Evolutionary conservation across 2,113 vertebrate genomes (phyloP), one percentile per base, ranked within the genome.

Genomic region (Phylloscopus whistleri): DNA sequence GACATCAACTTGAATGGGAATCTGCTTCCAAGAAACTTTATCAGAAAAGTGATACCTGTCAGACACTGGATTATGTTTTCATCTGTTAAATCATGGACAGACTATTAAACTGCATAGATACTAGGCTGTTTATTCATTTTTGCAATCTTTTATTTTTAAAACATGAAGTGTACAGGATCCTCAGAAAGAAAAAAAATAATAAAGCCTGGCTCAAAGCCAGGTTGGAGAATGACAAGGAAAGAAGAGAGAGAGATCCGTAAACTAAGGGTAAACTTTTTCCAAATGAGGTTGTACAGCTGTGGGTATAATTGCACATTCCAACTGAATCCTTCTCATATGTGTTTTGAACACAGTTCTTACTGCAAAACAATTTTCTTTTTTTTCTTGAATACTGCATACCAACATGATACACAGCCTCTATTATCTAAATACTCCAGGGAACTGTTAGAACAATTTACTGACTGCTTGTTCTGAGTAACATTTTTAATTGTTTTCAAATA

Each of bases 141-240:
- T 80, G 16, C 27, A 55, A 8, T 33, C 20, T 83, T 74, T 85
- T 79, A 31, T 84, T 81, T 93, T 88, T 77, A 85, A 89, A 51
- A 59, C 76, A 98, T 97, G 96, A 98, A 85, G 73, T 98, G 22
- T 95, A 98, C 66, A 96, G 97, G 73, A 97, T 98, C 97, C 52
- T 98, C 60, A 97, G 97, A 88, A 98, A 96, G 64, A 98, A 94
- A 97, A 97, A 67, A 41, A 41, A 41, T 12, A 98, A 98, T 13
- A 97, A 98, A 94, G 93, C 95, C 7, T 98, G 97, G 97, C 94
- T 98, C 11, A 96, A 96, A 84, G 97, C 95, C 15, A 96, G 95
- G n/a, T 97, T 93, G 2, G 97, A 98, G 48, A 98, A 98, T 13
- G 94, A 97, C 95, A 95, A 94, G 64, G 95, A 98, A 96, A 97